A percentile compares a stretch with the other conserved stretches of the same genome.
These are phyloP conservation scores for Sarcophaga variegata DNA, from an alignment of 2,888 invertebrate species.

Conservation along the genomic window DNA sequence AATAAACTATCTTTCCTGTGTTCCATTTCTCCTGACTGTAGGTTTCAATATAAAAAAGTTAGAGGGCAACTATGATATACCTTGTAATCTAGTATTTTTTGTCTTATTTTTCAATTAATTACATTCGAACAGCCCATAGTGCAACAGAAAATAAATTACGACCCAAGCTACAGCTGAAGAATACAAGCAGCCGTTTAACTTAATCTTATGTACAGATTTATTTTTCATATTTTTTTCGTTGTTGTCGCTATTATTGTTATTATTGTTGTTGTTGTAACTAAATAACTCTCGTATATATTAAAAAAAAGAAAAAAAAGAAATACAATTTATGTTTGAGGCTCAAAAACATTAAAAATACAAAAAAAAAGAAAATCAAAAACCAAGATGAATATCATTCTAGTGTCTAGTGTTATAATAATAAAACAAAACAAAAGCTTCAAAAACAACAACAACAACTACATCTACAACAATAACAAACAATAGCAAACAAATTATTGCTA, in stretches of 20 bases:
- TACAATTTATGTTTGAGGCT: conserved; percentile 58
- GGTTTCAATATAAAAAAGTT: no score
- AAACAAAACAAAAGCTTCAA: conserved; percentile 37
- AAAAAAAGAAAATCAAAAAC: conserved; percentile 10
- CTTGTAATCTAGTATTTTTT: no score
- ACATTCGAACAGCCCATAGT: conserved; percentile 27
- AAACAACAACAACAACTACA: not conserved
- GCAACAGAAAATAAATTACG: conserved; percentile 5
- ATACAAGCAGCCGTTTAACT: conserved; percentile 53
- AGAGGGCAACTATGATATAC: no score
- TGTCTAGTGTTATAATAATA: conserved; percentile 61
- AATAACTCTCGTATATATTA: not conserved
- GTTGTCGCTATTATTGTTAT: not conserved
- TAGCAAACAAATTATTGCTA: not conserved
- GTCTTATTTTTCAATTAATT: no score
- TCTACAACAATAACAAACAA: not conserved
- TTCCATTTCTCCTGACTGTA: no score
- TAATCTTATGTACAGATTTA: conserved; percentile 18
- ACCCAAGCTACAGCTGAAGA: conserved; percentile 18
- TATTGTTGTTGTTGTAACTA: conserved; percentile 9
- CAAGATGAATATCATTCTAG: conserved; percentile 63
- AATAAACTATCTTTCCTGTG: no score
- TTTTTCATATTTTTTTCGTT: conserved; percentile 3
- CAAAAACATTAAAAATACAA: conserved; percentile 23
- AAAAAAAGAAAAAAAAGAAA: conserved; percentile 41